Conservation (phyloP, 2,113 vertebrate genomes). For the Monarcha castaneiventris region DNA sequence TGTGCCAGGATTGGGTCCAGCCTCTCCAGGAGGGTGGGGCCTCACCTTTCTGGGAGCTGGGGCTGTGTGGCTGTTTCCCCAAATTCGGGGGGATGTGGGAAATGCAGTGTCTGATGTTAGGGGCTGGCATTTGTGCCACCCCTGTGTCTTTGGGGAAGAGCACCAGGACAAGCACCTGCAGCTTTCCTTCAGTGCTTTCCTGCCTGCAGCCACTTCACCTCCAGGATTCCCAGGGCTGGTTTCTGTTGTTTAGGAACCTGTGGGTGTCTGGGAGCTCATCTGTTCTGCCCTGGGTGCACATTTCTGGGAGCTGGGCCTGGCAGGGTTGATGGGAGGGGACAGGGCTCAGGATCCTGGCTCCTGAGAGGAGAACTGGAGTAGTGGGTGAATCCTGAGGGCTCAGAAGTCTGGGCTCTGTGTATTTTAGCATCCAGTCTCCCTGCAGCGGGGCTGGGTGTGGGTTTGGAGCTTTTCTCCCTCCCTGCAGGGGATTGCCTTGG, state of each 20-base stretch:
- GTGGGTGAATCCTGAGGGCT: too few species aligned
- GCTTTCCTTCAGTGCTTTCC: neutral
- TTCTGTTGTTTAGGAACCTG: neutral
- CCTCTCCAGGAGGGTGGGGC: neutral
- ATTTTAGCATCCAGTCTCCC: neutral
- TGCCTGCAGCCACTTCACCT: neutral
- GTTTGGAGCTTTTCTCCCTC: neutral
- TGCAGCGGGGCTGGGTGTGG: neutral
- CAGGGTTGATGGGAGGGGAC: neutral
- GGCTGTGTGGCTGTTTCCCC: neutral
- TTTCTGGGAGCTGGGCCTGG: neutral
- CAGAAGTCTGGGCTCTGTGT: neutral
- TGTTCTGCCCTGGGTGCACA: rapidly evolving
- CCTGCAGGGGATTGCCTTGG: rapidly evolving
- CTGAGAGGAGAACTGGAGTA: neutral
- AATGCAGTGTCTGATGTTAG: neutral
- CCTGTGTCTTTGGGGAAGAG: neutral
- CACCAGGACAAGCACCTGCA: neutral
- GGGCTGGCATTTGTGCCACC: neutral
- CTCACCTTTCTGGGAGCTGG: neutral
- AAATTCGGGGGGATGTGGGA: rapidly evolving
- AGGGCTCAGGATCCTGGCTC: neutral
- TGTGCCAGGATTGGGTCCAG: rapidly evolving
- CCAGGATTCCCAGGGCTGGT: neutral
- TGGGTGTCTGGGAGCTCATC: neutral